Evolutionary conservation across 2,113 vertebrate species (phyloP).

Genomic region (Aix galericulata): DNA sequence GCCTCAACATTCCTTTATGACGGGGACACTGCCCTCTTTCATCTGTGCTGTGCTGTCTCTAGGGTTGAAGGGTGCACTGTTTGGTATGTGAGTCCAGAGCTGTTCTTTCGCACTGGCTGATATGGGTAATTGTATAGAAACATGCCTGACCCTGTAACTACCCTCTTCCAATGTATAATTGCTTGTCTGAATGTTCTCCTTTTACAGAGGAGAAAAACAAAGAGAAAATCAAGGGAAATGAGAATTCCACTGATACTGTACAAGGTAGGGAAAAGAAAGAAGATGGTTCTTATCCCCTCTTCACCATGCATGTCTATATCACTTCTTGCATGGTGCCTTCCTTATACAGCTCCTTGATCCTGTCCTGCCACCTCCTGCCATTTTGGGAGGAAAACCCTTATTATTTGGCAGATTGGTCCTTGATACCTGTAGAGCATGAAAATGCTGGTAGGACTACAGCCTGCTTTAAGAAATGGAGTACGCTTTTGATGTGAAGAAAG

Average conservation of each 20-base stretch:
- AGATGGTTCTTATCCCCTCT: not conserved
- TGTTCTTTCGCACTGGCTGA: not conserved
- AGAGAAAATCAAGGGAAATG: slow-evolving; percentile 73
- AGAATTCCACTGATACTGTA: slow-evolving; percentile 67
- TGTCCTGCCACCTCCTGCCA: not conserved
- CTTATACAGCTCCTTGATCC: not conserved
- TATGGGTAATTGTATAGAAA: not conserved
- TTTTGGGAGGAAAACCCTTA: not conserved
- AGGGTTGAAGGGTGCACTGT: not conserved
- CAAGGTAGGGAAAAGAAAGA: slow-evolving; percentile 68
- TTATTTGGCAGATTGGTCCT: not conserved
- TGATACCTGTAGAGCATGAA: slow-evolving; percentile 41
- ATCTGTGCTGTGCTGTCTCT: not conserved
- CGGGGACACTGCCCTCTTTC: not conserved
- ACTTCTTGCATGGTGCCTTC: slow-evolving; percentile 38
- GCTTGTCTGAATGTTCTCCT: not conserved
- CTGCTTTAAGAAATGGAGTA: slow-evolving; percentile 23
- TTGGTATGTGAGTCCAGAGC: not conserved
- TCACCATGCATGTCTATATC: not conserved
- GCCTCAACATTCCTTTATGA: not conserved
- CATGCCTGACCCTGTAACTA: not conserved
- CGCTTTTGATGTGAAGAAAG: slow-evolving; percentile 27
- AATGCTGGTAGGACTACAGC: slow-evolving; percentile 3
- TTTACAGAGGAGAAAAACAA: slow-evolving; percentile 79
- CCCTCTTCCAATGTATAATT: not conserved